A percentile compares a stretch with the other conserved stretches of the same genome.
Conservation (phyloP, 2,797 vertebrate species). For the Artibeus jamaicensis region DNA sequence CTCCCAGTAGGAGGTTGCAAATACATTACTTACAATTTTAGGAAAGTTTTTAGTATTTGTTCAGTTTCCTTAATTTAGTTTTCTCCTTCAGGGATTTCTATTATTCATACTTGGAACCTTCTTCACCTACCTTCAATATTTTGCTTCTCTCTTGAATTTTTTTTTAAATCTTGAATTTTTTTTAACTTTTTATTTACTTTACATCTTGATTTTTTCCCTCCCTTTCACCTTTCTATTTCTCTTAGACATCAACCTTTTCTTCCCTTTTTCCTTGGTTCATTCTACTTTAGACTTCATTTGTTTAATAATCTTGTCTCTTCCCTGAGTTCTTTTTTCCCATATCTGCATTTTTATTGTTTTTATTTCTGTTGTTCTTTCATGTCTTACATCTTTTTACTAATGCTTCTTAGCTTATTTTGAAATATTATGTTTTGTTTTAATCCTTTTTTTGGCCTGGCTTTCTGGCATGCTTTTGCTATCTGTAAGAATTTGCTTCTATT, state of each 20-base stretch:
- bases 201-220: background rate
- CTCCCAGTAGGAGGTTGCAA: background rate
- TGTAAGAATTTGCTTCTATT: slow-evolving; percentile 50
- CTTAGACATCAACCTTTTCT: background rate
- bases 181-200: background rate
- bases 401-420: slow-evolving; percentile 25
- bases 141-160: background rate
- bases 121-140: background rate
- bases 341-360: background rate
- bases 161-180: background rate
- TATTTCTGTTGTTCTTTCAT: slow-evolving; percentile 36
- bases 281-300: background rate
- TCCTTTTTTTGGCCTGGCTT: slow-evolving; percentile 21
- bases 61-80: background rate
- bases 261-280: background rate
- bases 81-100: background rate
- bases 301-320: background rate
- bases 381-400: slow-evolving; percentile 49
- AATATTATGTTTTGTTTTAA: slow-evolving; percentile 24
- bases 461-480: slow-evolving; percentile 45
- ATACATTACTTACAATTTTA: background rate
- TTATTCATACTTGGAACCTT: background rate
- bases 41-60: background rate
- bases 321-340: background rate
- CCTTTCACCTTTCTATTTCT: background rate